Conservation (phyloP, 2,888 invertebrate species). For the Synergus laeviventris region DNA sequence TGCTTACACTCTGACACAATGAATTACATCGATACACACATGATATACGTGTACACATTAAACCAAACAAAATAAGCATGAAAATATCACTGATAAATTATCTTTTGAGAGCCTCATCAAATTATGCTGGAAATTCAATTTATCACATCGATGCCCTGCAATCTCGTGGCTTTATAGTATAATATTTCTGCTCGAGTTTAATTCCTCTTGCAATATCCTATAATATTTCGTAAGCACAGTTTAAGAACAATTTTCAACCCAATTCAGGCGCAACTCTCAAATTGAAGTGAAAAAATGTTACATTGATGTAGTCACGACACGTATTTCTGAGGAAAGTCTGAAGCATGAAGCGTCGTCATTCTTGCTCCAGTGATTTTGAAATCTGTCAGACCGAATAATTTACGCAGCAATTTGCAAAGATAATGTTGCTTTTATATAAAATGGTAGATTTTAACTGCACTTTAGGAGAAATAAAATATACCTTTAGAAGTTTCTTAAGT, state of each 20-base stretch:
- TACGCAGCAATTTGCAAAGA: neutral
- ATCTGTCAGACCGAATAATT: neutral
- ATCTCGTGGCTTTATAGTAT: neutral
- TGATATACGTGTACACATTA: too few relatives aligned
- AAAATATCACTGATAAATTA: neutral
- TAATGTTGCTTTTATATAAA: neutral
- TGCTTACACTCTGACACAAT: neutral
- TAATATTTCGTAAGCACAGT: neutral
- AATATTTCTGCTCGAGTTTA: neutral
- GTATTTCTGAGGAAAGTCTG: neutral
- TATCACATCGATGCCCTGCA: neutral
- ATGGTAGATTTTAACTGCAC: neutral
- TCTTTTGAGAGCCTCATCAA: neutral
- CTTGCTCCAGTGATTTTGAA: neutral
- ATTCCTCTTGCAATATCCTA: neutral
- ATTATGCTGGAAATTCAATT: neutral
- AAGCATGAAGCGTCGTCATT: neutral
- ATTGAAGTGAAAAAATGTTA: neutral
- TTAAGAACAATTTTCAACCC: neutral
- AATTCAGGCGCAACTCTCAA: neutral
- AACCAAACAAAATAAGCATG: neutral
- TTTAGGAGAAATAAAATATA: neutral
- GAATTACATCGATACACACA: neutral
- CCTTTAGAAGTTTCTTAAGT: neutral
- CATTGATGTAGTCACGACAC: neutral